A percentile compares a stretch with the other conserved stretches of the same genome.
Conservation (phyloP, 2,113 vertebrate species). For the Trematocara stigmaticum region DNA sequence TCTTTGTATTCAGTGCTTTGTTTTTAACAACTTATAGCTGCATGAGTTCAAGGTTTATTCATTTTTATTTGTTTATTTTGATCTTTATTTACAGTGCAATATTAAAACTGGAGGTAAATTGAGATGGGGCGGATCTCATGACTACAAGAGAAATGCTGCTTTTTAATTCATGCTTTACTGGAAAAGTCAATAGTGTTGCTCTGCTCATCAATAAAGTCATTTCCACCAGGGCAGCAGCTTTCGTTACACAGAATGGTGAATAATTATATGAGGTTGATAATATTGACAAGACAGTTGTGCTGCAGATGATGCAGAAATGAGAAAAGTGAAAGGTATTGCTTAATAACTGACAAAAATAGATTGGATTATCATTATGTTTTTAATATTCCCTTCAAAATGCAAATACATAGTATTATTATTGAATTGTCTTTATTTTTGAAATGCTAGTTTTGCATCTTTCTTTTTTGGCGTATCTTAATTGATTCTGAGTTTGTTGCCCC, state of each 20-base stretch:
- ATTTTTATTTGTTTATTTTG: neutral
- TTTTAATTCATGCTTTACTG: constrained; percentile 60
- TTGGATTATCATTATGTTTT: neutral
- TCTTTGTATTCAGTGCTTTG: neutral
- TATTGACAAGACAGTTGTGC: constrained; percentile 59
- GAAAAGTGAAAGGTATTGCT: constrained; percentile 42
- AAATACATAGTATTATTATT: neutral
- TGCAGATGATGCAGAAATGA: constrained; percentile 41
- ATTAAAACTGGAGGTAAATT: constrained; percentile 12
- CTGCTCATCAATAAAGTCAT: constrained; percentile 65
- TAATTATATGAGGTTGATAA: constrained; percentile 65
- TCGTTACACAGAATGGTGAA: constrained; percentile 55
- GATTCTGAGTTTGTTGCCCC: neutral
- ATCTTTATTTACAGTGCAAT: constrained; percentile 19
- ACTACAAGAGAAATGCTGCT: constrained; percentile 25
- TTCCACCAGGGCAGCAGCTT: constrained; percentile 57
- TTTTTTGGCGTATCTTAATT: neutral
- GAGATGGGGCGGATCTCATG: constrained; percentile 42
- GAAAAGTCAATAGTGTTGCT: constrained; percentile 69
- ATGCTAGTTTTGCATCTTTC: neutral
- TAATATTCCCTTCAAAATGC: neutral
- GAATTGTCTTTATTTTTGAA: neutral
- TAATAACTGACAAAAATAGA: neutral
- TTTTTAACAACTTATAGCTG: neutral
- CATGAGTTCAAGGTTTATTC: neutral